Percentiles rank a stretch among this genome's conserved stretches.
Conservation (phyloP, 2,888 invertebrate species). For the Calliscelio sp. region DNA sequence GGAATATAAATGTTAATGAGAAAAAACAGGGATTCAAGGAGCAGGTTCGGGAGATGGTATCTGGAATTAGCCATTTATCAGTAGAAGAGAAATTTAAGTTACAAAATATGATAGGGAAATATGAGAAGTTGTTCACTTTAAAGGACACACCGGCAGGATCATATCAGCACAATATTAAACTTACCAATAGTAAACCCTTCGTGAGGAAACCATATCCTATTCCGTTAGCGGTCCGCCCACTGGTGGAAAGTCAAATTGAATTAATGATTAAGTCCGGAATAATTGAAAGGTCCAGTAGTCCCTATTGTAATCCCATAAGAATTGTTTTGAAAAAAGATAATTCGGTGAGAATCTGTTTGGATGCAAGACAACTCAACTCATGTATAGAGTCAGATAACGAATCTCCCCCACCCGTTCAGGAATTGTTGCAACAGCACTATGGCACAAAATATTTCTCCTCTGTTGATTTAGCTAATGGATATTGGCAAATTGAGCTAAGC, state of each 20-base stretch:
- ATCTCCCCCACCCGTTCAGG: background rate
- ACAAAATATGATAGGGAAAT: conserved; percentile 6
- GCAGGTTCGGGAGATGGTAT: too few relatives aligned
- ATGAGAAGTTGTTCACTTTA: background rate
- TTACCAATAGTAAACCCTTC: conserved; percentile 74
- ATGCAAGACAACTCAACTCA: too few relatives aligned
- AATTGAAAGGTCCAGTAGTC: conserved; percentile 77
- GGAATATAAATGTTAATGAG: too few relatives aligned
- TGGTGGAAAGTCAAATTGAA: conserved; percentile 76
- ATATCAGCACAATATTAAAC: conserved; percentile 73
- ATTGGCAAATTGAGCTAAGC: conserved; percentile 3
- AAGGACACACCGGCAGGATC: conserved; percentile 26
- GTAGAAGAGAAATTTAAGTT: conserved; percentile 16
- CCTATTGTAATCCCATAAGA: conserved; percentile 80
- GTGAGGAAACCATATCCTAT: conserved; percentile 76
- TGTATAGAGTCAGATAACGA: conserved; percentile 5
- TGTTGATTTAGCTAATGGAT: background rate
- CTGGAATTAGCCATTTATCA: too few relatives aligned
- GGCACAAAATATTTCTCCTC: background rate
- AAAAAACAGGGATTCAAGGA: too few relatives aligned
- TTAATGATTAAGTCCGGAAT: conserved; percentile 78
- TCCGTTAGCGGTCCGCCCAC: conserved; percentile 75
- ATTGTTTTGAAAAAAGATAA: conserved; percentile 79
- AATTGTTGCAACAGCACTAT: background rate
- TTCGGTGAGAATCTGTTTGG: conserved; percentile 78